Base-by-base conservation (phyloP, 2,797 vertebrate genomes). In the Erethizon dorsatum region DNA sequence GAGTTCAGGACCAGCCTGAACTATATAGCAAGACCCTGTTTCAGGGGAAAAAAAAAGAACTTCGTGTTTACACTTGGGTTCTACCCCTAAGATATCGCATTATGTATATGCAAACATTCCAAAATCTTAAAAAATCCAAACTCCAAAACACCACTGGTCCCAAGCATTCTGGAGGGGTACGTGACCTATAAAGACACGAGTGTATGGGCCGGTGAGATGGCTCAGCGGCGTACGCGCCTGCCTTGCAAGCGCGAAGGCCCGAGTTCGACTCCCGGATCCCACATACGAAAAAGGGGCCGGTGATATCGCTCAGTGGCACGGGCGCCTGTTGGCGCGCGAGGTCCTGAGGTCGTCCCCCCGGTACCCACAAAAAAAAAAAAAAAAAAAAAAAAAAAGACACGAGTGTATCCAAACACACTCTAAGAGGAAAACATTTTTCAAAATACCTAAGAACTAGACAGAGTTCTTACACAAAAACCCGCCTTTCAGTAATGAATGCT, bases 401-500 rank as follows among this genome's bases (percentile, higher is more conserved):
- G 57, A 85, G 2, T 78, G 75, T 89, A 73, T 31, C 56, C 50
- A 37, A 67, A 90, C 31, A 90, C 79, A 78, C 57, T 77, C 88
- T 69, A 71, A 56, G 15, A 47, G 45, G 77, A 92, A 45, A 24
- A 65, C 37, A 78, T 45, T n/a, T 87, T 33, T 52, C 10, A 61
- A 77, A 92, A 54, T 65, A 77, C 24, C 0, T 45, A 93, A 86
- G 52, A 95, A 91, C 28, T 71, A 91, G 12, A 45, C 33, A 69
- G 2, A 95, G 77, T 95, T 94, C 20, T 85, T 59, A 85, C 63
- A 47, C 47, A 50, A 94, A 73, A 71, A 94, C 41, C 20, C 84
- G 79, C 45, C 73, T 84, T 93, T 92, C 91, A 84, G 87, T 33
- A 87, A 91, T 0, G 2, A 88, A 67, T 88, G 41, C 54, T 90